Percentiles rank a stretch among this genome's conserved stretches.
Conservation (phyloP, 1,140 invertebrate species). For the Drosophila lini region DNA sequence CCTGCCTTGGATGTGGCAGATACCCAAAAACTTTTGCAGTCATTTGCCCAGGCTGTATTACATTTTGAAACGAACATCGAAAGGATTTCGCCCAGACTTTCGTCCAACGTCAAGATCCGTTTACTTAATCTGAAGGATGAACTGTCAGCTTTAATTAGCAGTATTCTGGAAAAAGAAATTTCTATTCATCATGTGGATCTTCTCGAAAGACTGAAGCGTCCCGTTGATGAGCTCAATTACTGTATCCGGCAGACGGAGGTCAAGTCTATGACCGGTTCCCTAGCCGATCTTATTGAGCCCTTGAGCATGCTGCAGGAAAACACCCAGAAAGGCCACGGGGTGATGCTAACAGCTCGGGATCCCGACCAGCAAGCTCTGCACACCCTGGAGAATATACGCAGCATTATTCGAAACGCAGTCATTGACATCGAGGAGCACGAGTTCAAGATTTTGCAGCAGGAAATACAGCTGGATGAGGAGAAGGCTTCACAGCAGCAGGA, state of each 20-base stretch:
- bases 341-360: conserved; percentile 49
- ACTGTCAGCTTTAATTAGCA: conserved; percentile 71
- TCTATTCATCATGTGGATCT: conserved; percentile 70
- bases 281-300: conserved; percentile 83
- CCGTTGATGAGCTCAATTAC: conserved; percentile 82
- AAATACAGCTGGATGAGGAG: conserved; percentile 73
- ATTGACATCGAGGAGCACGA: conserved; percentile 81
- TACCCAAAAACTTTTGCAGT: conserved; percentile 76
- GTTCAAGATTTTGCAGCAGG: conserved; percentile 75
- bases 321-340: conserved; percentile 61
- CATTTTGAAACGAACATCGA: conserved; percentile 83
- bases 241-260: conserved; percentile 81
- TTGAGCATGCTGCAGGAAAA: conserved; percentile 70
- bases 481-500: conserved; percentile 66
- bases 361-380: conserved; percentile 63
- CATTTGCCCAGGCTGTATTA: conserved; percentile 80
- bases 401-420: conserved; percentile 70
- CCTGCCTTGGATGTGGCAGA: conserved; percentile 67
- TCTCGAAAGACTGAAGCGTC: conserved; percentile 72
- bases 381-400: conserved; percentile 62
- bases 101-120: conserved; percentile 59
- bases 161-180: conserved; percentile 75
- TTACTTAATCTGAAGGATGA: conserved; percentile 72
- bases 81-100: conserved; percentile 54
- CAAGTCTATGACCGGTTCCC: conserved; percentile 72